Base-by-base conservation (phyloP, 92 coral and sea anemone species). In the Parazoanthus darwini region DNA sequence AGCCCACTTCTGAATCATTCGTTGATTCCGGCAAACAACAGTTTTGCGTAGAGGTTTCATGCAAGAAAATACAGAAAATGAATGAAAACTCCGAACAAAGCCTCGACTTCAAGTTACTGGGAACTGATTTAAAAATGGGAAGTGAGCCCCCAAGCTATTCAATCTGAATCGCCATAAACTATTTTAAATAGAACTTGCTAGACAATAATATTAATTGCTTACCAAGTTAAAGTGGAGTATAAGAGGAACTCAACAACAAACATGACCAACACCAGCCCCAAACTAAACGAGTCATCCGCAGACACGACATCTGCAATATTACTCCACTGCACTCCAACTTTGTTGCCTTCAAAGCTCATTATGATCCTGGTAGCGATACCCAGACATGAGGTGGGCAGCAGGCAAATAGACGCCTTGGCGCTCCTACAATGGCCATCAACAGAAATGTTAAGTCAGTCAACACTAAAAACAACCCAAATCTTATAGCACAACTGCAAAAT, bases 271-370 rank as follows among this genome's bases (percentile, higher is more conserved):
- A 97, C 98, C 90, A 89, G 91, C 15, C 94, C 93, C 91, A 97
- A 88, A 80, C 93, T 95, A 88, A 97, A 97, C 66, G 93, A 91
- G 71, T 97, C 99, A 79, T 97, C 99, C 10, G 99, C 92, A 0
- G 98, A 91, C 26, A 98, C 95, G n/a, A 95, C 93, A 11, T 85
- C 44, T 73, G 88, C 86, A n/a, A 93, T 90, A 77, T 83, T 92
- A 36, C 90, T 81, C 96, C 98, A 97, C 67, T 90, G 87, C 59
- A 95, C 91, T 6, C 99, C 99, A 78, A 94, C 91, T 43, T 94
- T 92, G 3, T 87, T 82, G 48, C 93, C 91, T 90, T 97, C 99
- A 46, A 92, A 92, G 46, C 78, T 87, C 7, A 96, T 91, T 56
- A 97, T 88, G 76, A 92, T 90, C n/a, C 90, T 90, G 38, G 98